Evolutionary conservation across 2,113 vertebrate genomes (phyloP).

Genomic region (Rhabdornis inornatus): DNA sequence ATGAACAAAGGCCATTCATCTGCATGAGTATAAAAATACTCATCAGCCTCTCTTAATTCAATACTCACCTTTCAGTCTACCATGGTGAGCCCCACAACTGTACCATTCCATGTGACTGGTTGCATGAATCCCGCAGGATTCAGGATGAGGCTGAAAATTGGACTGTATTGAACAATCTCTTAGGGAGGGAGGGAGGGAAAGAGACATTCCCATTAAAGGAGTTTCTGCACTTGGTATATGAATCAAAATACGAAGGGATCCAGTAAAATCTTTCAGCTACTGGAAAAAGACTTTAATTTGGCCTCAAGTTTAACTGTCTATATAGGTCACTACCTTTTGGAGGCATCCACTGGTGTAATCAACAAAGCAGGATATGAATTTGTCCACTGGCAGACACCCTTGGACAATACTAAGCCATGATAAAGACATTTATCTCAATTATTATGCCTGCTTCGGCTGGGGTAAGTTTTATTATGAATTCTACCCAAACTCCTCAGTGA

Average conservation of each 20-base stretch:
- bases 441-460: neutral
- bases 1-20: neutral
- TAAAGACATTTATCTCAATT: neutral
- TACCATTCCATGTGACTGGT: neutral
- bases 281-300: neutral
- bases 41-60: neutral
- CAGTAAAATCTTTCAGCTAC: neutral
- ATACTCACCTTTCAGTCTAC: neutral
- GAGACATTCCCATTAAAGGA: neutral
- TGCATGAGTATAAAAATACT: neutral
- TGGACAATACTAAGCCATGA: neutral
- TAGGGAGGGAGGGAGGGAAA: neutral
- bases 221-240: neutral
- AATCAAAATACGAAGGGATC: neutral
- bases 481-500: neutral
- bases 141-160: neutral
- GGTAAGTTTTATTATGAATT: neutral
- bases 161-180: neutral
- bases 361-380: neutral
- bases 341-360: neutral
- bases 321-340: neutral
- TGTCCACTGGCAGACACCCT: neutral
- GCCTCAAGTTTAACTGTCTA: neutral
- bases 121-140: neutral
- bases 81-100: neutral